A percentile compares a stretch with the other conserved stretches of the same genome.
These are phyloP conservation scores for Clarias gariepinus DNA, from an alignment of 2,113 vertebrate genomes.

Conservation along the genomic window DNA sequence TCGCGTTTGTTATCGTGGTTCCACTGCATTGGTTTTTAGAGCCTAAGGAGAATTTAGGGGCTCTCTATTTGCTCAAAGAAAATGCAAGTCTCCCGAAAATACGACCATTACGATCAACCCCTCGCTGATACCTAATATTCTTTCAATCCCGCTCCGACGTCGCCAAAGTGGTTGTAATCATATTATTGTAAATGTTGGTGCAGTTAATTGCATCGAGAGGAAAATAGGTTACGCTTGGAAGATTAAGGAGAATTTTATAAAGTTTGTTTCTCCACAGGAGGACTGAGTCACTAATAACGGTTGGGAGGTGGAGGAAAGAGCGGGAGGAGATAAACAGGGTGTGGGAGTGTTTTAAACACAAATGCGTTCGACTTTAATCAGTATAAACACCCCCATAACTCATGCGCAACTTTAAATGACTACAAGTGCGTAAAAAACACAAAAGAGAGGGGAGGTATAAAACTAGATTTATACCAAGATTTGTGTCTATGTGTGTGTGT, in stretches of 20 bases:
- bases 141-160: constrained; percentile 93
- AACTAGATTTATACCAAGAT: too few relatives aligned
- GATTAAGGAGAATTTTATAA: constrained; percentile 94
- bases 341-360: constrained; percentile 48
- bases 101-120: constrained; percentile 99
- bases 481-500: neutral
- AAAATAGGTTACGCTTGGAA: constrained; percentile 95
- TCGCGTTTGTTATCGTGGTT: constrained; percentile 99
- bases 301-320: constrained; percentile 58
- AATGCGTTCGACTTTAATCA: constrained; percentile 48
- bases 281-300: constrained; percentile 79
- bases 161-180: constrained; percentile 99
- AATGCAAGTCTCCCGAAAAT: constrained; percentile 97
- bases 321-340: constrained; percentile 45
- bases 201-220: constrained; percentile 99
- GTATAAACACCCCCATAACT: constrained; percentile 30
- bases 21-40: constrained; percentile 99
- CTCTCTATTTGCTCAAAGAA: constrained; percentile 99
- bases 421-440: neutral
- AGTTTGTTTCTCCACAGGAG: constrained; percentile 89
- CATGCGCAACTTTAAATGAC: neutral
- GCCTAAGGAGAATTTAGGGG: constrained; percentile 99
- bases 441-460: neutral
- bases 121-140: constrained; percentile 99
- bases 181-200: constrained; percentile 99